Conservation (phyloP, 2,113 vertebrate genomes). For the Grammomys dolichurus region DNA sequence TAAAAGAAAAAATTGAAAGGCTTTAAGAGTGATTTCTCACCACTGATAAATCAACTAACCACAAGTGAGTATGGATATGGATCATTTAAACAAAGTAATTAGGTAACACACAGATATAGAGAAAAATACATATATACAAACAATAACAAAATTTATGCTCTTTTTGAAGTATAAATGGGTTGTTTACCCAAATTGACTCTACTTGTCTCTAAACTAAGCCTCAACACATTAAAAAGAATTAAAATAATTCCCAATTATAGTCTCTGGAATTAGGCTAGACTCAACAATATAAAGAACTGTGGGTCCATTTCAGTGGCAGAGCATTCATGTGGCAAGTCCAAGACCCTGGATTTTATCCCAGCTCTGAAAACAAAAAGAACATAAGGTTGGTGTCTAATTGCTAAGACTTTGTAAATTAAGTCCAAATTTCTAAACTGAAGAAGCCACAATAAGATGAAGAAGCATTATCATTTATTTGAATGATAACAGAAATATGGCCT, state of each 20-base stretch:
- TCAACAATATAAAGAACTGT: not conserved
- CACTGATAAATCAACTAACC: not conserved
- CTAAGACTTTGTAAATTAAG: not conserved
- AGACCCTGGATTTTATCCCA: not conserved
- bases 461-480: not conserved
- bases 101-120: not conserved
- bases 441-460: not conserved
- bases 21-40: not conserved
- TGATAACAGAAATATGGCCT: not conserved
- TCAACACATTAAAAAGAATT: not conserved
- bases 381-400: not conserved
- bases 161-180: not conserved
- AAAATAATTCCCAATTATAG: not conserved
- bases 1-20: not conserved
- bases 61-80: not conserved
- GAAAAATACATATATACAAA: not conserved
- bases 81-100: not conserved
- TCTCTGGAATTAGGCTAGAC: not conserved
- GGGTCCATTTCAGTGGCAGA: not conserved
- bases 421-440: not conserved
- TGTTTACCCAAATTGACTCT: not conserved
- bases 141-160: not conserved
- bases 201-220: not conserved
- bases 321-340: not conserved
- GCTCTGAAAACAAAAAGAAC: not conserved